These are phyloP conservation scores for Eretmochelys imbricata DNA, from an alignment of 2,113 vertebrate species.

Conservation along the genomic window DNA sequence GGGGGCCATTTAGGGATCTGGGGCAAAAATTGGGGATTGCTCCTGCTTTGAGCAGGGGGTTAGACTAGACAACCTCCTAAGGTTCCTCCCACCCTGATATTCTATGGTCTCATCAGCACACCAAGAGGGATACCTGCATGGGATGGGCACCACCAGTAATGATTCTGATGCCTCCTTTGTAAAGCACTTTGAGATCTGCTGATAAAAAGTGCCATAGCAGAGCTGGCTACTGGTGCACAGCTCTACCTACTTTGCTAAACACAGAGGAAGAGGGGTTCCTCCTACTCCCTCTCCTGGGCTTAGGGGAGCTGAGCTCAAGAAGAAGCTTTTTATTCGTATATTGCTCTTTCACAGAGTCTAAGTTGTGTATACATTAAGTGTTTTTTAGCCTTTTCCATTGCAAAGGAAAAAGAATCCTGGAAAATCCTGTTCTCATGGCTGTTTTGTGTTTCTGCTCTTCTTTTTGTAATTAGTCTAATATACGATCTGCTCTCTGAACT, in stretches of 20 bases:
- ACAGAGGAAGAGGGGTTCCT: not conserved
- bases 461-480: constrained; percentile 64
- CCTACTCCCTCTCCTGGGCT: not conserved
- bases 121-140: too few species aligned
- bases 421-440: constrained; percentile 55
- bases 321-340: not conserved
- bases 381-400: constrained; percentile 3
- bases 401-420: constrained; percentile 3
- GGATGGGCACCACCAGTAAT: too few species aligned
- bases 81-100: too few species aligned
- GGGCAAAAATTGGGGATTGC: too few species aligned
- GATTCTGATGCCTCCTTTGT: not conserved
- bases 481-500: constrained; percentile 61
- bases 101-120: too few species aligned
- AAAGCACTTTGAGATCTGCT: not conserved
- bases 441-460: constrained; percentile 49
- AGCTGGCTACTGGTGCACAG: not conserved
- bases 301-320: not conserved
- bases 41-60: too few species aligned
- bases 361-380: too few species aligned
- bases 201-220: not conserved
- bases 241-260: not conserved
- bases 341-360: not conserved
- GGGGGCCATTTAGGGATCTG: too few species aligned
- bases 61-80: too few species aligned